Conservation (phyloP, 2,113 vertebrate genomes). For the chimpanzee (Pan troglodytes) region DNA sequence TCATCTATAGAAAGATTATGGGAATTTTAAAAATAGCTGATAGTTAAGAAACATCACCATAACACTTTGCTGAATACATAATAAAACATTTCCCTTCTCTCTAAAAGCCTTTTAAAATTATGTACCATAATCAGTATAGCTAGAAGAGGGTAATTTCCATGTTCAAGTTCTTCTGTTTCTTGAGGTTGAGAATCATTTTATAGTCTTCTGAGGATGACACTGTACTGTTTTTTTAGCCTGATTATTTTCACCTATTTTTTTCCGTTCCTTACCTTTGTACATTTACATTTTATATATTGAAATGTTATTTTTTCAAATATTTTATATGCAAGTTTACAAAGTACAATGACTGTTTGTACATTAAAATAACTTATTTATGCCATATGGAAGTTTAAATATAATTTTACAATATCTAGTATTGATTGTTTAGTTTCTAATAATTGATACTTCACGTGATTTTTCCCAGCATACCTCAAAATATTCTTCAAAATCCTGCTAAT, state of each 20-base stretch:
- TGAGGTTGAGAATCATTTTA: not conserved
- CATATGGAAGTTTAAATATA: not conserved
- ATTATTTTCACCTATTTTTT: not conserved
- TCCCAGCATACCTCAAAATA: not conserved
- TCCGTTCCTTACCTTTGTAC: not conserved
- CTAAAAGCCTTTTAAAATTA: constrained; percentile 33
- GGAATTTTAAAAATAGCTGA: constrained; percentile 4
- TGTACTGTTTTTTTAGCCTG: not conserved
- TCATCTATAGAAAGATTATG: not conserved
- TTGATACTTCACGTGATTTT: not conserved
- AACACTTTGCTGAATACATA: constrained; percentile 25
- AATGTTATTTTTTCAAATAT: not conserved
- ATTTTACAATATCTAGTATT: not conserved
- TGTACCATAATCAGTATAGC: not conserved
- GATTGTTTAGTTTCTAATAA: not conserved
- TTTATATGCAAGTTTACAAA: not conserved
- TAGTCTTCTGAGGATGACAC: not conserved
- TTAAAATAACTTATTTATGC: not conserved
- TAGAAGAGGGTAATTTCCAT: not conserved
- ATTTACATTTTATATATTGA: not conserved
- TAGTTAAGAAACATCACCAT: constrained; percentile 10
- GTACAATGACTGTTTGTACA: not conserved
- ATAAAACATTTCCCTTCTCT: constrained; percentile 17
- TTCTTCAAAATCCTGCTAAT: not conserved
- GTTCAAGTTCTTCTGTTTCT: not conserved